Base-by-base conservation (phyloP, 2,888 invertebrate genomes). In the Melinaea menophilus region DNA sequence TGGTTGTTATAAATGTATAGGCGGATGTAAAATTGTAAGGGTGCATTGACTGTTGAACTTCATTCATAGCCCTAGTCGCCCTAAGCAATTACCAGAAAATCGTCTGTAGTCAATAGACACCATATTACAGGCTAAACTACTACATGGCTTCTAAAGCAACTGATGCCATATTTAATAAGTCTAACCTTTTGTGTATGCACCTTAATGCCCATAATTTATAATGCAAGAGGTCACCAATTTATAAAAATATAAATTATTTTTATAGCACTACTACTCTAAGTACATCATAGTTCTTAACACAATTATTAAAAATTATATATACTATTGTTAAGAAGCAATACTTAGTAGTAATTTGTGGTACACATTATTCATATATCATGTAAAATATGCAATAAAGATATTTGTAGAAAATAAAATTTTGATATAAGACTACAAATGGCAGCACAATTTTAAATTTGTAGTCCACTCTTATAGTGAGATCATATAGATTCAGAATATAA, bases 1-100 rank as follows among this genome's bases (percentile, higher is more conserved):
- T 61, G 35, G 56, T 62, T 57, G 45, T 64, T 79, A 78, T 69
- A 75, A 81, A 79, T 82, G 81, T 79, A 74, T 79, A 81, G 82
- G 81, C 81, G 80, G 82, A 82, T 74, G 73, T 76, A 74, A 77
- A 79, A 56, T 59, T 11, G 47, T 51, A 56, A 37, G 37, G 46
- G 57, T 55, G 48, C 58, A 55, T 47, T 55, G 57, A 47, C 31
- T 11, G 31, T 51, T 22, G 9, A 41, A 41, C 7, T 3, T 41
- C 11, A 41, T 41, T 41, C 4, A 37, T 2, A 37, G 37, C 3
- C 37, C 37, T 37, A 37, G 37, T 37, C 7, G 37, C 37, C 22
- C 22, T 22, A 22, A 22, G 22, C 22, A 22, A 22, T 22, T 22
- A 37, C 7, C 4, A 37, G 5, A 37, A 37, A 37, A 37, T 37